Base-by-base conservation (phyloP, 2,888 invertebrate genomes). In the Scaeva pyrastri region DNA sequence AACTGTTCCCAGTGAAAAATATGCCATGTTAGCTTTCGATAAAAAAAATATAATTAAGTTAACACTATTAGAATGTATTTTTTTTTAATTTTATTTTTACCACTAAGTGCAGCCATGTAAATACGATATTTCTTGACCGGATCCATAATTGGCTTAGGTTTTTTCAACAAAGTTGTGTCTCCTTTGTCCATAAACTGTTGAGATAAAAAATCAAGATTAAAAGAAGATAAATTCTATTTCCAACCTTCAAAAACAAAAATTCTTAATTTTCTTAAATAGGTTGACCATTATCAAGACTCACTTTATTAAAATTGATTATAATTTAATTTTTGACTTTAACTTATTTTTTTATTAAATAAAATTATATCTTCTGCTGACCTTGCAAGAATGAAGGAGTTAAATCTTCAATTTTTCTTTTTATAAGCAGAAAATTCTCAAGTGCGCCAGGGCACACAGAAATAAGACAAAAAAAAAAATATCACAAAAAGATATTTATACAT, bases 101-200 rank as follows among this genome's bases (percentile, higher is more conserved):
- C 68, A 68, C 68, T 68, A 0, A 68, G 39, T n/a, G 68, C 68
- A 11, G 68, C 68, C 36, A 68, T 39, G 39, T 68, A 68, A 21
- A 68, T 68, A 6, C 68, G 50, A 68, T 68, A 39, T 10, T 68
- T 68, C 5, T 68, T 68, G 0, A 68, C 68, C 0, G 50, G 50
- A 7, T 68, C 68, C 68, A 68, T 31, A 3, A 31, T 68, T 50
- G 14, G 10, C 7, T 12, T 36, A 12, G 19, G 19, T 31, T 26
- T 48, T 2, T 26, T 3, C 12, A 64, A 26, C 26, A 64, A 43
- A 31, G 31, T 31, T 3, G 11, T 26, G 0, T 26, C 45, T 6
- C 16, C 23, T 5, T 4, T 45, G 11, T 64, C 62, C 62, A 62
- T 62, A n/a, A 26, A 43, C 43, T 56, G 56, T 31, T 48, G 2